A percentile compares a stretch with the other conserved stretches of the same genome.
Conservation (phyloP, 2,113 vertebrate species). For the Buteo buteo region DNA sequence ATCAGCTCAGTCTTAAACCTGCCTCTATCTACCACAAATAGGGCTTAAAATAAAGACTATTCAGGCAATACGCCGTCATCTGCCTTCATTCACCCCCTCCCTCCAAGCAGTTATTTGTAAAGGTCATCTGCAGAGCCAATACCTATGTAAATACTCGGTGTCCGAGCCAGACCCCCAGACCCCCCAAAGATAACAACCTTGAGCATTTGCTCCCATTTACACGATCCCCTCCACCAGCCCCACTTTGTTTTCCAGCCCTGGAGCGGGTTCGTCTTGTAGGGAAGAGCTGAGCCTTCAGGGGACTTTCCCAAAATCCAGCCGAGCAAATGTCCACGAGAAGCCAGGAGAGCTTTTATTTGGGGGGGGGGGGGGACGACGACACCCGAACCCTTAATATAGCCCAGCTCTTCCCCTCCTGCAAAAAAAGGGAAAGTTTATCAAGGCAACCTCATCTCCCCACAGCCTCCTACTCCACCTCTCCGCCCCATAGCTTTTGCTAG, state of each 20-base stretch:
- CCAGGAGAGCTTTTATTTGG: background rate
- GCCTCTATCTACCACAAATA: no score
- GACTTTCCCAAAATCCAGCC: background rate
- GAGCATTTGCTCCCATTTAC: background rate
- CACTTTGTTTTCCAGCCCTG: background rate
- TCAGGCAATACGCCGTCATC: background rate
- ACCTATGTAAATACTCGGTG: background rate
- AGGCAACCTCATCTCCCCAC: background rate
- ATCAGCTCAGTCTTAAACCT: background rate
- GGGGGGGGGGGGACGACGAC: no score
- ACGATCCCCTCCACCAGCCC: background rate
- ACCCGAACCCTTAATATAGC: background rate
- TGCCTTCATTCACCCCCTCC: rapidly evolving
- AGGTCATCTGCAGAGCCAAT: background rate
- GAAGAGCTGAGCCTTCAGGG: background rate
- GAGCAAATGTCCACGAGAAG: background rate
- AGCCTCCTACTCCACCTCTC: background rate
- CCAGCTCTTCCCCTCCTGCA: background rate
- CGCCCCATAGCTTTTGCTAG: background rate
- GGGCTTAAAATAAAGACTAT: background rate
- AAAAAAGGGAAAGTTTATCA: background rate
- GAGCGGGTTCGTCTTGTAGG: background rate
- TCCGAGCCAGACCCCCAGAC: background rate
- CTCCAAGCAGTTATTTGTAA: background rate
- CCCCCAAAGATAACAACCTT: background rate